Evolutionary conservation across 2,113 vertebrate genomes (phyloP), one percentile per base, ranked within the genome.

Genomic region (Rhea americana): DNA sequence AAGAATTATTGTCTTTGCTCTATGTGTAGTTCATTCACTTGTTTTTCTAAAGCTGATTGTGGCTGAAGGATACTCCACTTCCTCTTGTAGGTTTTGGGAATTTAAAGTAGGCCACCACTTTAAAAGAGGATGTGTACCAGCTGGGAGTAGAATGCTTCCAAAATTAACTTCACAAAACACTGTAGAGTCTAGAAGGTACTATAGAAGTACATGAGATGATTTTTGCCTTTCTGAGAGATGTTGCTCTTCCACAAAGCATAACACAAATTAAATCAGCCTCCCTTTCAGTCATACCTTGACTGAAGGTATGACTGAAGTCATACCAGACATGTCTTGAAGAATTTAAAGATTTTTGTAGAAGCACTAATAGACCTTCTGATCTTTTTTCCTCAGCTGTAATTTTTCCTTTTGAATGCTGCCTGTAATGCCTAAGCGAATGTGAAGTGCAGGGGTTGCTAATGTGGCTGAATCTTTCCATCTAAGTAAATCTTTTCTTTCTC

Each of bases 401-500:
- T 92, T 92, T 74, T 92, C 67, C 37, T 89, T 85, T 79, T 76
- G 56, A 93, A 76, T 84, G 58, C 62, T 84, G 53, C n/a, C 90
- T 85, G 48, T 87, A 94, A 83, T 13, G 15, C 25, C 24, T 81
- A 71, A 80, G 43, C 68, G 25, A 92, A 74, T 63, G 43, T 58
- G 53, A 92, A 81, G 25, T 76, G 61, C 53, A 80, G 59, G 21
- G 19, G 12, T 41, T 93, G 74, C 72, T 89, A 53, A 68, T 81
- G 47, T 65, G 58, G 41, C 71, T 95, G 75, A 95, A 83, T 62
- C 25, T 89, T 91, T 90, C 67, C 35, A 82, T 79, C 32, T 45
- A 93, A 48, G 58, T 91, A 91, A 90, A 88, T 86, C 30, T 84
- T 70, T 66, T 93, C 56, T 74, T 77, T 94, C 94, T 85, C 78